These are phyloP conservation scores for Cochlearius cochlearius DNA, from an alignment of 2,113 vertebrate species.

Conservation along the genomic window DNA sequence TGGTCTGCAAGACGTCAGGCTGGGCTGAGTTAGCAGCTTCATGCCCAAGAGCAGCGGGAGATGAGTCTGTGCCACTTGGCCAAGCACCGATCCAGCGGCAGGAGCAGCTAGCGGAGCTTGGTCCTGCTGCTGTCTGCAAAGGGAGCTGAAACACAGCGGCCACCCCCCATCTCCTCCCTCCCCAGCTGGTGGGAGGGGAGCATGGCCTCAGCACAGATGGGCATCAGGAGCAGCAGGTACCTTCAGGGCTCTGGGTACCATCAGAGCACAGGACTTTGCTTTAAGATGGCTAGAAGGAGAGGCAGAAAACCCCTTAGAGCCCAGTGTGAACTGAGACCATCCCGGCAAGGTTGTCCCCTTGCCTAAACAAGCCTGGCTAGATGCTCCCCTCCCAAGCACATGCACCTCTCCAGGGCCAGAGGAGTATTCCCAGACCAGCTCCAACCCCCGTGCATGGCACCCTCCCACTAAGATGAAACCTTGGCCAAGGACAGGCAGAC, in stretches of 20 bases:
- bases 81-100: background rate
- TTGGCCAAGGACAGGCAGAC: background rate
- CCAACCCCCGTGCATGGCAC: background rate
- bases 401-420: background rate
- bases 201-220: background rate
- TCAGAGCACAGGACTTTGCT: background rate
- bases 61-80: background rate
- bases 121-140: background rate
- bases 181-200: background rate
- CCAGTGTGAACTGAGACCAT: background rate
- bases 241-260: background rate
- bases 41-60: background rate
- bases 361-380: background rate
- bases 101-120: background rate
- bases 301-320: background rate
- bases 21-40: background rate
- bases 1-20: background rate
- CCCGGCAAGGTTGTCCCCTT: background rate
- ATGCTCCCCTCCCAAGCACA: background rate
- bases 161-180: background rate
- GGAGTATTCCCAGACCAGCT: background rate
- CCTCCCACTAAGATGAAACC: background rate
- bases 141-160: background rate
- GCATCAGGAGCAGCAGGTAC: background rate
- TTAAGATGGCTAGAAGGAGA: background rate